Percentiles rank a stretch among this genome's conserved stretches.
phyloP scores from a whole-genome alignment of 2,797 vertebrate genomes.

The Rhinatrema bivittatum region DNA sequence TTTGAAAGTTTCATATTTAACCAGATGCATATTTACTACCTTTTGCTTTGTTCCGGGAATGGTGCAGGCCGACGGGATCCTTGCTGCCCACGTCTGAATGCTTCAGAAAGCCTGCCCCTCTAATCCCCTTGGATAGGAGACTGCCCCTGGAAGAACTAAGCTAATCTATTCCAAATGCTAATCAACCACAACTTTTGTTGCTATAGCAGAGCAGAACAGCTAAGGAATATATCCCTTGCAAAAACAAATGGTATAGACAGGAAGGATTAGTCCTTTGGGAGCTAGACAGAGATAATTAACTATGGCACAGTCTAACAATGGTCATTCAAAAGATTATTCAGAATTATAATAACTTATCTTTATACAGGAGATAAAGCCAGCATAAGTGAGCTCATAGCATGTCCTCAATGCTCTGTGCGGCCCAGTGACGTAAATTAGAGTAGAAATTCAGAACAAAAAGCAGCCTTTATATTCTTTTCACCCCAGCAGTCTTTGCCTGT shows the following conservation, averaged over 20 bases:
- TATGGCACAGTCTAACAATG: conserved; percentile 24
- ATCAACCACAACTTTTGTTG: too few species aligned
- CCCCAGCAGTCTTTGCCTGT: too few species aligned
- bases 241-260: conserved; percentile 13
- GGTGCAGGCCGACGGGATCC: too few species aligned
- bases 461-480: too few species aligned
- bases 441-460: too few species aligned
- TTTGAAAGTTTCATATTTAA: conserved; percentile 15
- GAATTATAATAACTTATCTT: conserved; percentile 33
- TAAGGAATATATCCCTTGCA: conserved; percentile 20
- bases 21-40: conserved; percentile 5
- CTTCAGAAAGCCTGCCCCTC: conserved; percentile 6
- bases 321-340: conserved; percentile 26
- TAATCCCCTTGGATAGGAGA: too few species aligned
- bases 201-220: too few species aligned
- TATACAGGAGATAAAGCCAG: conserved; percentile 16
- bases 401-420: too few species aligned
- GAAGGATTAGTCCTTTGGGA: conserved; percentile 27
- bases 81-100: conserved; percentile 8
- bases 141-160: too few species aligned
- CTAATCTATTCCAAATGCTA: too few species aligned
- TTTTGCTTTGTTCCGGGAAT: conserved; percentile 9
- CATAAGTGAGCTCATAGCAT: too few species aligned
- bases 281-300: conserved; percentile 28
- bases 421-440: too few species aligned